A percentile compares a stretch with the other conserved stretches of the same genome.
These are phyloP conservation scores for Petromus typicus DNA, from an alignment of 2,113 vertebrate genomes.

Conservation along the genomic window DNA sequence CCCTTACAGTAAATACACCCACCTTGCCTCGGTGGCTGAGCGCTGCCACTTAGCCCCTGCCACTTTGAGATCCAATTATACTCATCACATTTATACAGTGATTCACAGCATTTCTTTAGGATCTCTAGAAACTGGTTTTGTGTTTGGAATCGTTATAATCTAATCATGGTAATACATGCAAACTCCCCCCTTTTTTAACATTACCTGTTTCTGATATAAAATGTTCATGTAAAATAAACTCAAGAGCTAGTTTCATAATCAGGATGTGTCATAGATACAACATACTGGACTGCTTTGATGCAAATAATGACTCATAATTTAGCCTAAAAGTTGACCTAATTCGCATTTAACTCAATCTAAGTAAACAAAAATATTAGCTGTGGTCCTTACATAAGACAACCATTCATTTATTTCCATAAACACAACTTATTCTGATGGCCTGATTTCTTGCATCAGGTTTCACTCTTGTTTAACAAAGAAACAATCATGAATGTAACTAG, in stretches of 20 bases:
- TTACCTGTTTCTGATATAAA: background rate
- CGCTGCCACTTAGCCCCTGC: background rate
- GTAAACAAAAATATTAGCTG: background rate
- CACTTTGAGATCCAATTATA: background rate
- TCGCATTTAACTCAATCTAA: constrained; percentile 33
- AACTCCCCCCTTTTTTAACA: background rate
- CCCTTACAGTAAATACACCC: background rate
- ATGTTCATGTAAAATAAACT: constrained; percentile 43
- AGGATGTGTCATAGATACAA: background rate
- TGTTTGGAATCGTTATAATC: background rate
- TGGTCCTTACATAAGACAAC: background rate
- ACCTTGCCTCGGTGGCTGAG: background rate
- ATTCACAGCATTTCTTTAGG: background rate
- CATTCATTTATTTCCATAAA: constrained; percentile 23
- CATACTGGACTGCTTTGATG: background rate
- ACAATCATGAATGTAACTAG: background rate
- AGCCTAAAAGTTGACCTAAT: background rate
- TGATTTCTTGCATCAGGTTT: background rate
- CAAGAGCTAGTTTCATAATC: constrained; percentile 41
- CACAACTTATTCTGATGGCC: background rate
- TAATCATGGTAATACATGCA: background rate
- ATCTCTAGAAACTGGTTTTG: background rate
- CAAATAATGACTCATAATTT: background rate
- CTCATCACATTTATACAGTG: background rate
- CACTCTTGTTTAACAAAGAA: background rate